phyloP scores from a whole-genome alignment of 2,113 vertebrate species.

The Mormyrus iriodes region DNA sequence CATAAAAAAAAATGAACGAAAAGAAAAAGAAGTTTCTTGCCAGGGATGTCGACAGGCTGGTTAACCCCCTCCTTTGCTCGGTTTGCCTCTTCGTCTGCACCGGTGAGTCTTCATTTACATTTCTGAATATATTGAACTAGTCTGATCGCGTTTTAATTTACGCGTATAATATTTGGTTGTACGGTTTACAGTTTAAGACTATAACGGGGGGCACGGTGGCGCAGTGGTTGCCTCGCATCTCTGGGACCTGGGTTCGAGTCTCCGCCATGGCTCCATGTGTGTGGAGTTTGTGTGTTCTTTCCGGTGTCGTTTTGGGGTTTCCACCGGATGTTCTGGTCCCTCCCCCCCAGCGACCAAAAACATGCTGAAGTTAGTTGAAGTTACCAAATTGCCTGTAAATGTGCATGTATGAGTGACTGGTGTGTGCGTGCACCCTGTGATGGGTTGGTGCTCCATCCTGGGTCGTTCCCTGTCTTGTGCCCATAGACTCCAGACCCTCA shows the following conservation, averaged over 20 bases:
- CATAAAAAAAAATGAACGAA: background rate
- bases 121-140: background rate
- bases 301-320: background rate
- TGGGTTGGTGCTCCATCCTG: too few relatives aligned
- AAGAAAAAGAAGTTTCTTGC: background rate
- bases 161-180: background rate
- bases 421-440: too few relatives aligned
- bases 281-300: background rate
- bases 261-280: background rate
- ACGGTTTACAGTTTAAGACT: background rate
- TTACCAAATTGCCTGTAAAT: too few relatives aligned
- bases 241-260: background rate
- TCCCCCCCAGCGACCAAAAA: too few relatives aligned
- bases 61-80: background rate
- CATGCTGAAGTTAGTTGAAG: too few relatives aligned
- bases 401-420: too few relatives aligned
- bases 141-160: background rate
- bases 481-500: too few relatives aligned
- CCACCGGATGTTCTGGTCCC: background rate
- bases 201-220: background rate
- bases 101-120: constrained; percentile 4
- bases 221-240: background rate
- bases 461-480: too few relatives aligned
- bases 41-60: background rate
- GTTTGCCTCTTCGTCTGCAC: background rate